A percentile compares a stretch with the other conserved stretches of the same genome.
phyloP scores from a whole-genome alignment of 2,113 vertebrate species.

The Asarcornis scutulata region DNA sequence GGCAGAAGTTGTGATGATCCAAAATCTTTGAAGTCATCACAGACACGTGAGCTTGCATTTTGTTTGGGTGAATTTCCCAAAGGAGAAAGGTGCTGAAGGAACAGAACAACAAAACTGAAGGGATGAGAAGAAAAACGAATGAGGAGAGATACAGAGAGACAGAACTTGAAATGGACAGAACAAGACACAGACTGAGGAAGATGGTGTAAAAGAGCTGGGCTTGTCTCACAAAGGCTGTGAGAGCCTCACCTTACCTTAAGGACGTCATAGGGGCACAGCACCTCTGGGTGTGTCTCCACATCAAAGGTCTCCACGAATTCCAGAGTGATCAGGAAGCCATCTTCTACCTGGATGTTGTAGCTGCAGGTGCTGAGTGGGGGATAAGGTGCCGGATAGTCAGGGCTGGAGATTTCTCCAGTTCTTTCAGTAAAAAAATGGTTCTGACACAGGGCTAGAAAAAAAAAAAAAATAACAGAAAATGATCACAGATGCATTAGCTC shows the following conservation, averaged over 20 bases:
- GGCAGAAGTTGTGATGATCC: background rate
- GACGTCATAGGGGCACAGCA: constrained; percentile 77
- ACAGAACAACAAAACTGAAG: background rate
- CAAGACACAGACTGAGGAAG: background rate
- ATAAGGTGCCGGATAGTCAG: constrained; percentile 75
- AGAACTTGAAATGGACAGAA: background rate
- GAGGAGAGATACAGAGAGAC: background rate
- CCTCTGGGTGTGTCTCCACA: constrained; percentile 68
- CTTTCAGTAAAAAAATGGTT: constrained; percentile 69
- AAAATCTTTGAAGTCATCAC: background rate
- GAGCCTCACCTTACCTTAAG: constrained; percentile 76
- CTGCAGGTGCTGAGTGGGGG: constrained; percentile 80
- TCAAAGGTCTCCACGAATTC: constrained; percentile 83
- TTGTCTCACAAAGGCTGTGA: background rate
- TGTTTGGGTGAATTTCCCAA: background rate
- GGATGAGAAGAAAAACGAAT: background rate
- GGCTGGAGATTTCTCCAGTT: constrained; percentile 81
- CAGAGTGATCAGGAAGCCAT: constrained; percentile 79
- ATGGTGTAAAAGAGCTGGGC: background rate
- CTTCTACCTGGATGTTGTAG: constrained; percentile 76
- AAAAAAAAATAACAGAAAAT: background rate
- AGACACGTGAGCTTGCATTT: accelerated
- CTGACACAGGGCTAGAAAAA: constrained; percentile 75
- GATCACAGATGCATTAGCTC: background rate
- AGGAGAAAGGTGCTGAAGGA: background rate